These are phyloP conservation scores for Chrosomus eos DNA, from an alignment of 2,797 vertebrate species.

Conservation along the genomic window DNA sequence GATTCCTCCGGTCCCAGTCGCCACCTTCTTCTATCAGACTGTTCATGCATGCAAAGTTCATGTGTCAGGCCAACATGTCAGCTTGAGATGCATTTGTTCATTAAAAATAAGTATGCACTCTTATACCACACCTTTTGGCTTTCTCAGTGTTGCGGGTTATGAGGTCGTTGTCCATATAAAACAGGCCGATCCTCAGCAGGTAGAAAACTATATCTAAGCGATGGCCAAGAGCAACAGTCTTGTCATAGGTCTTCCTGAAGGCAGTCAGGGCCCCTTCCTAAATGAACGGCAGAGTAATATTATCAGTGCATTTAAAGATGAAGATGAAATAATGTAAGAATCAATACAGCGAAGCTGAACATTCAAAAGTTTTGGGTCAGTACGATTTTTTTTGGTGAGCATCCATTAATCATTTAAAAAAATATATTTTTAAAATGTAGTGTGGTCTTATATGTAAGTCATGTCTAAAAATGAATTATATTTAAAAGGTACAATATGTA, in stretches of 20 bases:
- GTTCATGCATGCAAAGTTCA: constrained; percentile 1
- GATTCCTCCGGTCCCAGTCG: constrained; percentile 97
- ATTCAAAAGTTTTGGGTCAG: not conserved
- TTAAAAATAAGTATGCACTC: not conserved
- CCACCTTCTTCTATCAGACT: constrained; percentile 98
- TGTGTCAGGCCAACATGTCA: not conserved
- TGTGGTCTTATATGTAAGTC: not conserved
- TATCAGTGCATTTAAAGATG: not conserved
- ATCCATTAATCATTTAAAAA: too few species aligned
- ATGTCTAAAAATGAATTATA: not conserved
- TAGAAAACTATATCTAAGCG: constrained; percentile 97
- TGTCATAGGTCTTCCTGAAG: constrained; percentile 97
- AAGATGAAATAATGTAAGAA: not conserved
- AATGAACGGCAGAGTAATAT: constrained; percentile 35
- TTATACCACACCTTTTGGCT: constrained; percentile 89
- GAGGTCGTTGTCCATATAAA: constrained; percentile 99
- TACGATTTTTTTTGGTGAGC: too few species aligned
- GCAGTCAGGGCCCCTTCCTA: constrained; percentile 94
- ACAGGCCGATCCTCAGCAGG: constrained; percentile 93
- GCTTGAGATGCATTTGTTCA: not conserved
- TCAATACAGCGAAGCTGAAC: not conserved
- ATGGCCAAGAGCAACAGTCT: constrained; percentile 95
- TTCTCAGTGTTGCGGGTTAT: constrained; percentile 98
- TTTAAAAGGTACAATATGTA: too few species aligned
- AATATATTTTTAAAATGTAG: not conserved